A percentile compares a stretch with the other conserved stretches of the same genome.
Evolutionary conservation across 2,113 vertebrate genomes (phyloP).

Genomic region (Plotosus lineatus): DNA sequence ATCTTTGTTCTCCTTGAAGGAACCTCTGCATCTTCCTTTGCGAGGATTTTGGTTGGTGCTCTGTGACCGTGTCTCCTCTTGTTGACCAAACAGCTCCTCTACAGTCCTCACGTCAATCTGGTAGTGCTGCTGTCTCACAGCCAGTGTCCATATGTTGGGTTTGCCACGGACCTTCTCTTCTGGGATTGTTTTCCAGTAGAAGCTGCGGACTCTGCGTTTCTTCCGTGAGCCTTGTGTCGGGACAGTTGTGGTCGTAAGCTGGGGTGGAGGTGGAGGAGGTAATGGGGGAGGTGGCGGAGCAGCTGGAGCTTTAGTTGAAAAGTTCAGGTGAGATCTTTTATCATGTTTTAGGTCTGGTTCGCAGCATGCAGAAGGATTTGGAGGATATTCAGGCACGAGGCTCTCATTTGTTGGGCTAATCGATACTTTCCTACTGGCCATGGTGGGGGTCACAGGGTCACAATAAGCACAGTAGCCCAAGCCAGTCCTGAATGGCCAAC

Average conservation of each 20-base stretch:
- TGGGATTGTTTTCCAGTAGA: conserved; percentile 97
- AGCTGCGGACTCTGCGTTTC: conserved; percentile 89
- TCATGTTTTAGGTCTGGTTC: conserved; percentile 1
- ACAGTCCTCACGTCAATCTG: conserved; percentile 90
- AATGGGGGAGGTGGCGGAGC: conserved; percentile 60
- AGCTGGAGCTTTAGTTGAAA: neutral
- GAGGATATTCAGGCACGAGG: conserved; percentile 41
- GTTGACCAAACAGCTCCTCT: conserved; percentile 95
- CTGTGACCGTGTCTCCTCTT: conserved; percentile 76
- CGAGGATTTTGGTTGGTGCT: conserved; percentile 8
- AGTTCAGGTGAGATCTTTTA: neutral
- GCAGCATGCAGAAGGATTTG: conserved; percentile 15
- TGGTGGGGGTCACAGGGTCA: conserved; percentile 82
- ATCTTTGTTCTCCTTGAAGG: conserved; percentile 84
- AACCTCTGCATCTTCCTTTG: conserved; percentile 69
- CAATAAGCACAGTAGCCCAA: conserved; percentile 22
- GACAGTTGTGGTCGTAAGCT: conserved; percentile 59
- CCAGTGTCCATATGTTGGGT: conserved; percentile 95
- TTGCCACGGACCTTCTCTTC: conserved; percentile 94
- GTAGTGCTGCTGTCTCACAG: conserved; percentile 84
- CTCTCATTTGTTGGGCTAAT: conserved; percentile 83
- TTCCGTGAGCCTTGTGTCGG: conserved; percentile 73
- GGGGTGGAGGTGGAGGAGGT: conserved; percentile 69
- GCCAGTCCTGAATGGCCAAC: conserved; percentile 44
- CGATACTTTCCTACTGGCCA: conserved; percentile 84